Conservation (phyloP, 2,888 invertebrate genomes). For the Sphaerophoria taeniata region DNA sequence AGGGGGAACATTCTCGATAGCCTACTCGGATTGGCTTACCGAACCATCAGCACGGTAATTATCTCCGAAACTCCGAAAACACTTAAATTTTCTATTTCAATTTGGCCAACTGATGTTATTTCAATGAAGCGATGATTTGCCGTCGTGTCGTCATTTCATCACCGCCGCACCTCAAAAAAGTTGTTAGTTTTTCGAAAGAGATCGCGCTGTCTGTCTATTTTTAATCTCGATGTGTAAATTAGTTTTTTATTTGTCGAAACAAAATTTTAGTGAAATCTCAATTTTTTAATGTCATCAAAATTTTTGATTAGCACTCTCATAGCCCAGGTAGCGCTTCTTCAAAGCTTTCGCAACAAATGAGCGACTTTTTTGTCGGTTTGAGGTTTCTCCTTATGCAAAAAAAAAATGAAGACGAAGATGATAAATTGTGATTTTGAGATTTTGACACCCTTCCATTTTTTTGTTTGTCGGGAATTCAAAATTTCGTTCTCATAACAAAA, state of each 20-base stretch:
- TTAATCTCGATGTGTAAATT: conserved; percentile 63
- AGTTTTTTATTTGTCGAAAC: conserved; percentile 28
- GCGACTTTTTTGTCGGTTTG: background rate
- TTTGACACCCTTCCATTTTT: conserved; percentile 45
- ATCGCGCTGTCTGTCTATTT: conserved; percentile 24
- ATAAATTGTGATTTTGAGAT: conserved; percentile 40
- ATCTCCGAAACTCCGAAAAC: background rate
- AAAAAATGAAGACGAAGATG: conserved; percentile 28
- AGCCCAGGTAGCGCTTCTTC: conserved; percentile 25
- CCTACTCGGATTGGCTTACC: conserved; percentile 83
- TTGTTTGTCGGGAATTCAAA: background rate
- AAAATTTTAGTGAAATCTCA: conserved; percentile 52
- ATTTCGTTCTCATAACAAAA: conserved; percentile 15
- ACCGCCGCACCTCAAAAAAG: conserved; percentile 55
- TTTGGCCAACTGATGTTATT: conserved; percentile 70
- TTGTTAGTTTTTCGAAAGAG: conserved; percentile 4
- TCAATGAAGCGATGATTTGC: conserved; percentile 17
- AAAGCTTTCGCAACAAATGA: conserved; percentile 40
- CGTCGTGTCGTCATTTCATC: conserved; percentile 18
- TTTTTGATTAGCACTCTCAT: conserved; percentile 59
- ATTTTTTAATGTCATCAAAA: conserved; percentile 42
- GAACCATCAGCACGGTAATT: conserved; percentile 80
- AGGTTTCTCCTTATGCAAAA: conserved; percentile 10
- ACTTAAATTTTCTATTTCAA: conserved; percentile 64
- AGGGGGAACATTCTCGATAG: conserved; percentile 81